Base-by-base conservation (phyloP, 2,797 vertebrate species). In the Tauraco hartlaubi region DNA sequence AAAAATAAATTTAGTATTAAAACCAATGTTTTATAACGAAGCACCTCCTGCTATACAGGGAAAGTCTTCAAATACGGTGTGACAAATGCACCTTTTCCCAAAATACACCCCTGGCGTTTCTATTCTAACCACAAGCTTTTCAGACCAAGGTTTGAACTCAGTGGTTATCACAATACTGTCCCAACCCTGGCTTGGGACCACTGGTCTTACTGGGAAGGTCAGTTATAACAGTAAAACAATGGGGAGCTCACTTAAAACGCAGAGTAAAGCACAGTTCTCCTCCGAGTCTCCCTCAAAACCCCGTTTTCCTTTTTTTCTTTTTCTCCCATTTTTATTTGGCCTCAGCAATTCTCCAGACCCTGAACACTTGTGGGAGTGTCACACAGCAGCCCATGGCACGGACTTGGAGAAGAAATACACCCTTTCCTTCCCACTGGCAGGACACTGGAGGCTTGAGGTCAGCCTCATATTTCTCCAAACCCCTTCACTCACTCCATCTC, bases 401-500 rank as follows among this genome's bases (percentile, higher is more conserved):
- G 29, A 82, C 26, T 46, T 22, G 35, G 39, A 81, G 41, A 82
- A 78, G 39, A 64, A 81, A 66, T 11, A 8, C 39, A 41, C 39
- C 28, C 29, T 33, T 83, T 52, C 74, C 72, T 73, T 82, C n/a
- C 51, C 39, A 62, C 6, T 63, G 68, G 18, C 48, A 85, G 48
- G 51, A 51, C 25, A 76, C 73, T 3, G 0, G 0, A 5, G 25
- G 52, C 20, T 62, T 59, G 46, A 87, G 18, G 23, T 46, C 54
- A 64, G 59, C 21, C 20, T 48, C 4, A 1, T 0, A 0, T 14
- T 55, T 78, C 64, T 58, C 55, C 31, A 66, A 87, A 82, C 29
- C 15, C 7, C 25, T 73, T 55, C 35, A 18, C 25, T 62, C 0
- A 0, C 12, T 83, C 41, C 1, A 0, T 29, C 31, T 74, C 46